A percentile compares a stretch with the other conserved stretches of the same genome.
These are phyloP conservation scores for Mobula birostris DNA, from an alignment of 2,113 vertebrate species.

Conservation along the genomic window DNA sequence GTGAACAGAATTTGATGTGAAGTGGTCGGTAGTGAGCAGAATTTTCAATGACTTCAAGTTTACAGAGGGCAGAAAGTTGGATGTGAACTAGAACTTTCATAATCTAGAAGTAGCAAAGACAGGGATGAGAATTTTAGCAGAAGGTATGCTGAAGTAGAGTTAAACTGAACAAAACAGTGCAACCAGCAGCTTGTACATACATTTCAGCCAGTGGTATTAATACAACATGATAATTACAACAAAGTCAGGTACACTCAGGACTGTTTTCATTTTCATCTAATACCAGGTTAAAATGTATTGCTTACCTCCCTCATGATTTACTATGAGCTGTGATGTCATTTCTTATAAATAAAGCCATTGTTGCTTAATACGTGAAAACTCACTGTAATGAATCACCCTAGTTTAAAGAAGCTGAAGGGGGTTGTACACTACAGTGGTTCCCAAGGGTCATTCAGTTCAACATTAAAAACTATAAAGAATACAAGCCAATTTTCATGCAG, in stretches of 20 bases:
- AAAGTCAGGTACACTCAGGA: neutral
- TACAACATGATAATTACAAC: neutral
- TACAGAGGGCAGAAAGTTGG: too few relatives aligned
- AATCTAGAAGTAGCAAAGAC: too few relatives aligned
- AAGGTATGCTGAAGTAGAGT: neutral
- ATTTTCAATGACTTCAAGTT: too few relatives aligned
- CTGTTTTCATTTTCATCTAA: neutral
- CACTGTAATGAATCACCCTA: neutral
- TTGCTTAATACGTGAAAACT: neutral
- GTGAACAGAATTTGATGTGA: too few relatives aligned
- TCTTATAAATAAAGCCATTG: neutral
- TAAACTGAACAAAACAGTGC: neutral
- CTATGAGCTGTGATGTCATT: neutral
- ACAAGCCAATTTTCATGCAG: conserved; percentile 4
- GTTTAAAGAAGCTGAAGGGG: neutral
- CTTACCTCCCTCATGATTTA: neutral
- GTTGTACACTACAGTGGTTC: neutral
- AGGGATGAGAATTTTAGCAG: too few relatives aligned
- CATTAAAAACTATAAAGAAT: neutral
- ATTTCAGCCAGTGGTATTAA: neutral
- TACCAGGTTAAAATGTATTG: neutral
- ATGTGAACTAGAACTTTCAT: too few relatives aligned
- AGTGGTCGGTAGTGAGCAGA: too few relatives aligned
- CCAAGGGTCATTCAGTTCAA: neutral
- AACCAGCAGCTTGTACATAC: neutral